A percentile compares a stretch with the other conserved stretches of the same genome.
Conservation (phyloP, 2,888 invertebrate genomes). For the Ennomos erosarius region DNA sequence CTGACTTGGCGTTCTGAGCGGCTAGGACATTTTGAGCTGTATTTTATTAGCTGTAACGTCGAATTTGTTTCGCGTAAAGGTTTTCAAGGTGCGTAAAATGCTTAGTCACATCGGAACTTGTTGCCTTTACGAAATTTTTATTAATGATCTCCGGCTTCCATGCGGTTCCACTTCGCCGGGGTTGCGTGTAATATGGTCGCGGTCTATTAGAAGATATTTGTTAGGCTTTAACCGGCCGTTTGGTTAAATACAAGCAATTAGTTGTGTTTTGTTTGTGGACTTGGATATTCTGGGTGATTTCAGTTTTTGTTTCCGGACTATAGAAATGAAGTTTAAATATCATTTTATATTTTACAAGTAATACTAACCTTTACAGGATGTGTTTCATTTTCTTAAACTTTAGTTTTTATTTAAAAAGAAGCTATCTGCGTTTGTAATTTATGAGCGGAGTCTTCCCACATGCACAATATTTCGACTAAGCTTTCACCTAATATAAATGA, state of each 20-base stretch:
- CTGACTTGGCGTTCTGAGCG: slow-evolving; percentile 8
- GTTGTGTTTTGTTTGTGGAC: slow-evolving; percentile 30
- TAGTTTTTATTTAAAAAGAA: no score
- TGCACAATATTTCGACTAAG: slow-evolving; percentile 9
- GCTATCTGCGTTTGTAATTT: not conserved
- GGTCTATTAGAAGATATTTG: slow-evolving; percentile 56
- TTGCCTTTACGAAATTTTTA: slow-evolving; percentile 68
- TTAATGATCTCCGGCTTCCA: slow-evolving; percentile 57
- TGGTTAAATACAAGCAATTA: slow-evolving; percentile 39
- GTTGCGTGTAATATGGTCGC: slow-evolving; percentile 57
- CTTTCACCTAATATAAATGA: slow-evolving; percentile 8
- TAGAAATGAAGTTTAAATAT: no score
- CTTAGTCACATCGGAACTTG: slow-evolving; percentile 68
- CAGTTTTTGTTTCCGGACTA: not conserved
- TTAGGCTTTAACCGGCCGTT: slow-evolving; percentile 53
- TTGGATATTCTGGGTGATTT: slow-evolving; percentile 17
- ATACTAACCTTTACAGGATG: no score
- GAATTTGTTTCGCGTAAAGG: slow-evolving; percentile 1
- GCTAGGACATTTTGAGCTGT: slow-evolving; percentile 4
- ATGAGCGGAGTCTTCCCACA: not conserved
- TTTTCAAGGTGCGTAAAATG: slow-evolving; percentile 42
- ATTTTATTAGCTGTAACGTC: not conserved
- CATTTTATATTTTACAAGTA: no score
- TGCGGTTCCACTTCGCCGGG: slow-evolving; percentile 41
- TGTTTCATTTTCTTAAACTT: no score